Evolutionary conservation across 2,797 vertebrate species (phyloP).

Genomic region (Tenualosa ilisha): DNA sequence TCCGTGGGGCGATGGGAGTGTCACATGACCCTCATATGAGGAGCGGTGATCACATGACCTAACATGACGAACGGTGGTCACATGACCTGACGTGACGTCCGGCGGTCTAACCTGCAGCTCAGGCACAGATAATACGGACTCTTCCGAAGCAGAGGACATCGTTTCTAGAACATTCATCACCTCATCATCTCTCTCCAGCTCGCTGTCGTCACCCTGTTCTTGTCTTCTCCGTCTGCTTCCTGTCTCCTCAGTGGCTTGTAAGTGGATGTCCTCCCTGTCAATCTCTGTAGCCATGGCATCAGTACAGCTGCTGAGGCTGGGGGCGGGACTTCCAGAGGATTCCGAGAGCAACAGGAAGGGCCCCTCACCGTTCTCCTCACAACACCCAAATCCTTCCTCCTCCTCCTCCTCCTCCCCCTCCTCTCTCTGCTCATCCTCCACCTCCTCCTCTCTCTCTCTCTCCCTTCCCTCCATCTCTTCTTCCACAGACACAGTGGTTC

Average conservation of each 20-base stretch:
- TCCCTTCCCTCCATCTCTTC: conserved; percentile 3
- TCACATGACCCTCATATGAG: background rate
- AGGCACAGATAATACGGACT: conserved; percentile 72
- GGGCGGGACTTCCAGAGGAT: conserved; percentile 59
- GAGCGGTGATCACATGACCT: background rate
- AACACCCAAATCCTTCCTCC: conserved; percentile 42
- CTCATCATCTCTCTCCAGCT: background rate
- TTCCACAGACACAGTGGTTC: background rate
- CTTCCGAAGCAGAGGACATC: conserved; percentile 76
- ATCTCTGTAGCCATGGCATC: conserved; percentile 20
- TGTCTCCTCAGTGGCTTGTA: background rate
- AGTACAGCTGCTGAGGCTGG: conserved; percentile 40
- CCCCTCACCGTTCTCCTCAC: conserved; percentile 59
- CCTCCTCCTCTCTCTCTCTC: background rate
- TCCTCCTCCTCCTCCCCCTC: conserved; percentile 30
- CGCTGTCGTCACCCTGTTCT: background rate
- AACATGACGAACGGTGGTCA: background rate
- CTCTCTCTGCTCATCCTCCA: conserved; percentile 8
- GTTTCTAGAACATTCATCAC: conserved; percentile 47
- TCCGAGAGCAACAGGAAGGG: conserved; percentile 68
- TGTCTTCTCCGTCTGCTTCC: background rate
- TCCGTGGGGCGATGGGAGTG: background rate
- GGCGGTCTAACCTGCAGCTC: conserved; percentile 75
- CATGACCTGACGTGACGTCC: background rate
- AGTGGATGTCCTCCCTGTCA: background rate